Evolutionary conservation across 2,113 vertebrate genomes (phyloP), one percentile per base, ranked within the genome.

Genomic region (Clarias batrachus): DNA sequence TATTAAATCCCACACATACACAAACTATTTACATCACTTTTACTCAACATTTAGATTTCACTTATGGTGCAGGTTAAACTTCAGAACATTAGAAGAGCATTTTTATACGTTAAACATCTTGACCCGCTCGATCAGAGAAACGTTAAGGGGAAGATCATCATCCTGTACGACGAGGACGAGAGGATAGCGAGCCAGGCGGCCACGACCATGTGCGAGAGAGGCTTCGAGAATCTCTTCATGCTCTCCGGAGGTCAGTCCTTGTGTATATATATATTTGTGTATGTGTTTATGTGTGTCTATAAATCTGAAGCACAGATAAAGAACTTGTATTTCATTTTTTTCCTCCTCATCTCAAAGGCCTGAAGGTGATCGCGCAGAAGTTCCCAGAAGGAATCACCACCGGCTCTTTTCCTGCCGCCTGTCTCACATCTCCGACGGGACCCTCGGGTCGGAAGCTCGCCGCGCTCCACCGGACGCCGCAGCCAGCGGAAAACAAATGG

Each of bases 141-240:
- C 0, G 93, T 95, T 0, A 88, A 94, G 0, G 98, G 97, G 0
- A 99, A 96, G 91, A 97, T 99, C 88, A 98, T 99, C 89, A 97
- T 99, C 0, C 80, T 99, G 1, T 99, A 99, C 0, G 98, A 99
- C 1, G 97, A 97, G 0, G 98, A 99, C 0, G 98, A 99, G 93
- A 91, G 96, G 52, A 85, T 97, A n/a, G 97, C 97, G 10, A 96
- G 95, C 88, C 97, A 97, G 91, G 97, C 97, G 0, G 97, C 98
- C 21, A 97, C 97, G 23, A 96, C 92, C 88, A 97, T 99, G 97
- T 99, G 97, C 0, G 96, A 99, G 88, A 93, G 97, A 66, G 98
- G 97, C 6, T 97, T 98, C 2, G 97, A 99, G 86, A 99, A 99
- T 85, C 91, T 99, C 19, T 99, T 98, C 87, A 96, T 99, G 96